Evolutionary conservation across 2,888 invertebrate genomes (phyloP).

Genomic region (Tetranychus truncatus): DNA sequence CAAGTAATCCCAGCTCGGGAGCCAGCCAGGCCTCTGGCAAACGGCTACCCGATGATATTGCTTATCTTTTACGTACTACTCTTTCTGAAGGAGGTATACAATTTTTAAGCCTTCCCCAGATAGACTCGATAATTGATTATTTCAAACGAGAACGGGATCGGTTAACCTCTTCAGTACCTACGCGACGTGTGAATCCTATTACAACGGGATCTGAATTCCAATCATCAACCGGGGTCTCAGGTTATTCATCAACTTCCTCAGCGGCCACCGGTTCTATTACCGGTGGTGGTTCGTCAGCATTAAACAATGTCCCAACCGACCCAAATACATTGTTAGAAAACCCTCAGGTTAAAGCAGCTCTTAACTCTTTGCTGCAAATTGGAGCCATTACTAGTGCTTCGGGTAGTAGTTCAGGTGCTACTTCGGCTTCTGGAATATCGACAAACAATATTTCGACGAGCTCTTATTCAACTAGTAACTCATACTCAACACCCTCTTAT

Average conservation of each 20-base stretch:
- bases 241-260: neutral
- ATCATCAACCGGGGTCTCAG: neutral
- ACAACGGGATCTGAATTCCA: neutral
- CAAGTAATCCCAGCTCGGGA: neutral
- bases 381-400: slow-evolving; percentile 13
- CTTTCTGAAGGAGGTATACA: slow-evolving; percentile 17
- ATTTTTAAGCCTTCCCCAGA: slow-evolving; percentile 16
- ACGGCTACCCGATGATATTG: slow-evolving; percentile 17
- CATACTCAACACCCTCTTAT: neutral
- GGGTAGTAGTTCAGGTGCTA: neutral
- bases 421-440: neutral
- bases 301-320: neutral
- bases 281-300: neutral
- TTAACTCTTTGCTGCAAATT: slow-evolving; percentile 16
- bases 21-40: neutral
- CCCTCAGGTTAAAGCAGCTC: slow-evolving; percentile 20
- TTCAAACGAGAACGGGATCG: slow-evolving; percentile 10
- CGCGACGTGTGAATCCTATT: neutral
- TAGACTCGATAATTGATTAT: slow-evolving; percentile 17
- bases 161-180: slow-evolving; percentile 2
- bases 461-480: slow-evolving; percentile 1
- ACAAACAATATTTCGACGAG: neutral
- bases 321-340: slow-evolving; percentile 16
- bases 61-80: slow-evolving; percentile 15
- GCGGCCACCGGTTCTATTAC: too few relatives aligned